Evolutionary conservation across 2,797 vertebrate genomes (phyloP), one percentile per base, ranked within the genome.

Genomic region (Poecilia gillii): DNA sequence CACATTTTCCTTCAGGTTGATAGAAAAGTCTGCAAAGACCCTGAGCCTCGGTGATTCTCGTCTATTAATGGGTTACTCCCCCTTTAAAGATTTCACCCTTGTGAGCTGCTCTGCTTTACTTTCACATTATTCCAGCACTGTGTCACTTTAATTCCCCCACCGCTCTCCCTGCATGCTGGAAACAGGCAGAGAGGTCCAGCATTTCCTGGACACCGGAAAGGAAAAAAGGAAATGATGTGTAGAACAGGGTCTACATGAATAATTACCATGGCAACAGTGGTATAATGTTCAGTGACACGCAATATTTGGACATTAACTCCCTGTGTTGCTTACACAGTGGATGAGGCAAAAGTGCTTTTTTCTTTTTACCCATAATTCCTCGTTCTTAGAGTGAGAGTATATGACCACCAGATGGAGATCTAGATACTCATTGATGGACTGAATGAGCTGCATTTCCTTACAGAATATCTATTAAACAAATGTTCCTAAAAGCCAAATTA

Each of bases 51-150:
- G 1, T 49, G 45, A 84, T 72, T 68, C 51, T 71, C 1, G 8
- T 81, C 88, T 91, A 89, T 90, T 86, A 90, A 92, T 90, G 87
- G 86, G 78, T 77, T 36, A 78, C 83, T 66, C 84, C 82, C 88
- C 74, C 73, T 87, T 90, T 82, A 87, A 86, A 87, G 81, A 89
- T 76, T 39, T 91, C 73, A 86, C 92, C 89, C 92, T 81, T 80
- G 91, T 90, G 92, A 85, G 92, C 90, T 93, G 92, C 91, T 91
- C 91, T 85, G 89, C 90, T 94, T 92, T 93, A 91, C 88, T 92
- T 92, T 88, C 84, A 77, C 79, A 79, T 71, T 85, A 90, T 85
- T 71, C 41, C 13, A 78, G 55, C 80, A 88, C 90, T 79, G 85
- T 94, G 91, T 93, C 91, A 81, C 92, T 93, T 94, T 93, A 92